Base-by-base conservation (phyloP, 1,140 invertebrate species). In the Lasioglossum baleicum region DNA sequence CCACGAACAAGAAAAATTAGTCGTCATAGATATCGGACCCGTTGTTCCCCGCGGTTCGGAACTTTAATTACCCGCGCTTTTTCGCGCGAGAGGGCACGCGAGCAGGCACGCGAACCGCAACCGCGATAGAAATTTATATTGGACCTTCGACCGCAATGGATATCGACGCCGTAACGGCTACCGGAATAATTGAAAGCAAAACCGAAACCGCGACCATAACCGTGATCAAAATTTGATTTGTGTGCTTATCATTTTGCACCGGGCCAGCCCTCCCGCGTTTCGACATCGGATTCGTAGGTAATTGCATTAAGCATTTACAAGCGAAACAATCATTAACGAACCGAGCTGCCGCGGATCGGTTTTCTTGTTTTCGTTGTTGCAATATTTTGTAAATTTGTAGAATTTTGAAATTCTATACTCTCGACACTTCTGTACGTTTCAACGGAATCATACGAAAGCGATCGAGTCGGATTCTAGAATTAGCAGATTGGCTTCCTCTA, bases 391-490 rank as follows among this genome's bases (percentile, higher is more conserved):
- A 35, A 35, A 35, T 48, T 48, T 11, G 13, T 3, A 0, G 44
- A 48, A 48, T 3, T 48, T 11, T 48, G 44, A 48, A 48, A 2
- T 10, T 11, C 44, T 2, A 11, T 11, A 3, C 10, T 11, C 44
- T 48, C 35, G 35, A 3, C 35, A 48, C n/a, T 2, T 58, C n/a
- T 7, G 20, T 8, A 7, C 1, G 56, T n/a, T 35, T 35, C 20
- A 20, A 17, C 61, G 31, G 61, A 40, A 64, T 17, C 61, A 15
- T 2, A 8, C 35, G 35, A 63, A 20, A 17, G 31, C 7, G 35
- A 64, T 40, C 31, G 61, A 64, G 20, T 64, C 61, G 31, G 6
- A 64, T 64, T 64, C 61, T 20, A 26, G 61, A 35, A 64, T 64
- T 40, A 40, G 31, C 61, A 7, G 17, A 64, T n/a, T 48, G 65